Evolutionary conservation across 2,888 invertebrate genomes (phyloP).

Genomic region (Eretmocerus hayati): DNA sequence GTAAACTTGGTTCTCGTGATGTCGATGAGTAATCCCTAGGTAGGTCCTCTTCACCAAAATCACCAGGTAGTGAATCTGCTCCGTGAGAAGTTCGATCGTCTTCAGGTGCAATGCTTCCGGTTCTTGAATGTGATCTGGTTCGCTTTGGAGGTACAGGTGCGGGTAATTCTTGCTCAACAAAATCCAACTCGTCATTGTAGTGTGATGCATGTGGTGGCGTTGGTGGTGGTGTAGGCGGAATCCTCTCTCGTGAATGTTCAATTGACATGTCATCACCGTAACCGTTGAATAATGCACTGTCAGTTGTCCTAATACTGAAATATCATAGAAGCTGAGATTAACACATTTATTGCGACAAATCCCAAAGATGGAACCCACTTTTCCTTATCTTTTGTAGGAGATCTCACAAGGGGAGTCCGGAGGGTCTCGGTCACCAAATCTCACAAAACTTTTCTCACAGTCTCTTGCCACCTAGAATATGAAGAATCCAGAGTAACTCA

Average conservation of each 20-base stretch:
- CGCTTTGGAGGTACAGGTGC: conserved; percentile 52
- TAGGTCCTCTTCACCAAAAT: conserved; percentile 45
- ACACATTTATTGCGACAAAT: too few relatives aligned
- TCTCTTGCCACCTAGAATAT: too few relatives aligned
- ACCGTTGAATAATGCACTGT: conserved; percentile 29
- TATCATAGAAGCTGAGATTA: too few relatives aligned
- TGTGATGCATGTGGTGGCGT: conserved; percentile 6
- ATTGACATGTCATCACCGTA: conserved; percentile 15
- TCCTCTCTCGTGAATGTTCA: conserved; percentile 6
- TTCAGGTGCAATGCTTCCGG: conserved; percentile 48
- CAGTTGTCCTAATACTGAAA: conserved; percentile 16
- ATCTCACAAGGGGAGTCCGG: too few relatives aligned
- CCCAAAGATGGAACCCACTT: too few relatives aligned
- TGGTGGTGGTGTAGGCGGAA: conserved; percentile 18
- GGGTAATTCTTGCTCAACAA: conserved; percentile 47
- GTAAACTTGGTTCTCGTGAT: conserved; percentile 41
- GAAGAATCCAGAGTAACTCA: too few relatives aligned
- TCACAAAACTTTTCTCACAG: too few relatives aligned
- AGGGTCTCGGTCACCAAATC: too few relatives aligned
- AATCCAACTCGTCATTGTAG: conserved; percentile 53
- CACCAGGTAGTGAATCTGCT: conserved; percentile 57
- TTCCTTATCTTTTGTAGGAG: too few relatives aligned
- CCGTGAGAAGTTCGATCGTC: conserved; percentile 68
- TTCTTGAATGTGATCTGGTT: conserved; percentile 52
- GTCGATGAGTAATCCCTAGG: conserved; percentile 38